These are phyloP conservation scores for Leucoma salicis DNA, from an alignment of 2,888 invertebrate genomes.

Conservation along the genomic window DNA sequence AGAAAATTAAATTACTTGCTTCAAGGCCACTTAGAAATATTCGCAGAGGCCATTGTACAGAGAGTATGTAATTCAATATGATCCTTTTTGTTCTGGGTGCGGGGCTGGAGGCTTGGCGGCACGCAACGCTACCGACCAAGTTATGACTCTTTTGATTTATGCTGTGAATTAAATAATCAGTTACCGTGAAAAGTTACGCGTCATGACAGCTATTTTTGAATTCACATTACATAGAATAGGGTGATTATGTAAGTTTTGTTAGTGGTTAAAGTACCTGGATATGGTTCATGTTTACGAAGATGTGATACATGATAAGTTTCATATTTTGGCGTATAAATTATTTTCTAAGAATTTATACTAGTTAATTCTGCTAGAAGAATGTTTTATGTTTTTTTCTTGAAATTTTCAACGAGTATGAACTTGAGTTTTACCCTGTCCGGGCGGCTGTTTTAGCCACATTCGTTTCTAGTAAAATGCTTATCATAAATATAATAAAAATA, in stretches of 20 bases:
- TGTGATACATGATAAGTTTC: too few relatives aligned
- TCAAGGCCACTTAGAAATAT: constrained; percentile 30
- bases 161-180: constrained; percentile 23
- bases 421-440: too few relatives aligned
- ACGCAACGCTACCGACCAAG: constrained; percentile 42
- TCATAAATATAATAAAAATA: too few relatives aligned
- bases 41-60: constrained; percentile 43
- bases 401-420: too few relatives aligned
- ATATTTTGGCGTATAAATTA: too few relatives aligned
- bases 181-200: constrained; percentile 13
- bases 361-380: too few relatives aligned
- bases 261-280: neutral
- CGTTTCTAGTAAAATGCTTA: too few relatives aligned
- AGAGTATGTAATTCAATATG: constrained; percentile 36
- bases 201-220: constrained; percentile 17
- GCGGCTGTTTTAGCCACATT: too few relatives aligned
- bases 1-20: constrained; percentile 35
- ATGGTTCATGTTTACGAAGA: neutral
- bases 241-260: neutral
- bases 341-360: too few relatives aligned
- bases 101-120: constrained; percentile 54
- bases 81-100: constrained; percentile 40
- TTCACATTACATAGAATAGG: neutral
- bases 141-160: constrained; percentile 45
- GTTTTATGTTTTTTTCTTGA: too few relatives aligned